These are phyloP conservation scores for Crotophaga sulcirostris DNA, from an alignment of 2,113 vertebrate species.

Conservation along the genomic window DNA sequence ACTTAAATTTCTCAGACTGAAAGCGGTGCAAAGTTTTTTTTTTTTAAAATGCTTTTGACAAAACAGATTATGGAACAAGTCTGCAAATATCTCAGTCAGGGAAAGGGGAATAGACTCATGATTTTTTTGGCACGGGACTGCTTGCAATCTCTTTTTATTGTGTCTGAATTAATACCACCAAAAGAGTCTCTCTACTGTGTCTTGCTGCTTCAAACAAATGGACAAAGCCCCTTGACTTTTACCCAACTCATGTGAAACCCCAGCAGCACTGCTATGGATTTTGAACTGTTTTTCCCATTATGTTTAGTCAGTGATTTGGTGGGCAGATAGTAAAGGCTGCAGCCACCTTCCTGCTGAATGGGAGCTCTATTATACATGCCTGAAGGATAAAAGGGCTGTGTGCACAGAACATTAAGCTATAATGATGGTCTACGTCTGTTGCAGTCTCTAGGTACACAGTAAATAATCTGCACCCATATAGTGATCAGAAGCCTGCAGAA, in stretches of 20 bases:
- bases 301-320: not conserved
- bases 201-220: not conserved
- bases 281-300: not conserved
- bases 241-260: not conserved
- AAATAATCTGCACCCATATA: not conserved
- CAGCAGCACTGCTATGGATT: not conserved
- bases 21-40: not conserved
- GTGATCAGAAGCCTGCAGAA: not conserved
- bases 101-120: not conserved
- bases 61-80: not conserved
- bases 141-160: not conserved
- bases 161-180: not conserved
- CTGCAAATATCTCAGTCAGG: not conserved
- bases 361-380: not conserved
- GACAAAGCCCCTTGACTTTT: not conserved
- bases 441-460: not conserved
- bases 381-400: not conserved
- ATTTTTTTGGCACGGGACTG: not conserved
- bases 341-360: not conserved
- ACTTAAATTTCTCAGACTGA: not conserved
- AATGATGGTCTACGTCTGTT: not conserved
- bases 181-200: not conserved
- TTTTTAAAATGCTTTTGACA: not conserved
- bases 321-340: not conserved
- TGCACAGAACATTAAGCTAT: not conserved